Evolutionary conservation across 1,140 invertebrate species (phyloP).

Genomic region (Platyscapa corneri): DNA sequence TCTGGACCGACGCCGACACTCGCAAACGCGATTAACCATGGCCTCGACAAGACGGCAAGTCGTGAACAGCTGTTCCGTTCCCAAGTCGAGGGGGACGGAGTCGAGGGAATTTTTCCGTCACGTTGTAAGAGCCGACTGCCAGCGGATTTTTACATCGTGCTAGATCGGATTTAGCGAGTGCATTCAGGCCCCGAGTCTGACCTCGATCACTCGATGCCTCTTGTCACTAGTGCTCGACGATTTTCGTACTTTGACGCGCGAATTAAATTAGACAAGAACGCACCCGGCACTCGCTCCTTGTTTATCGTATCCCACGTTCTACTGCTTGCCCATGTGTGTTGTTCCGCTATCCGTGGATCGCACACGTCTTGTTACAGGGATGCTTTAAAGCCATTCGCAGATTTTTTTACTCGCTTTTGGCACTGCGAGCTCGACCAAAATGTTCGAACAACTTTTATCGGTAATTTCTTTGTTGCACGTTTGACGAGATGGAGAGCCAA

Average conservation of each 20-base stretch:
- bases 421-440: neutral
- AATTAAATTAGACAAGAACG: too few species aligned
- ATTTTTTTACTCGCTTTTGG: too few species aligned
- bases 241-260: too few species aligned
- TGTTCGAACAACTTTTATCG: neutral
- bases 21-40: slow-evolving; percentile 28
- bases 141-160: neutral
- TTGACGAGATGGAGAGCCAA: neutral
- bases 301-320: too few species aligned
- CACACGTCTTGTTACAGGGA: neutral
- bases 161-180: too few species aligned
- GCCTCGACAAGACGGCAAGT: neutral
- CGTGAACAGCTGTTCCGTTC: neutral
- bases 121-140: too few species aligned
- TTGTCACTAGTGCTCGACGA: too few species aligned
- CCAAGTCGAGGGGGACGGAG: neutral
- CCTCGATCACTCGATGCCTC: too few species aligned
- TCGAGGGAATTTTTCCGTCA: neutral
- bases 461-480: neutral
- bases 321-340: too few species aligned
- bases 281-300: too few species aligned
- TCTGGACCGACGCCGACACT: neutral
- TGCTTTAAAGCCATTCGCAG: too few species aligned
- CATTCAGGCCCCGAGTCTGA: too few species aligned
- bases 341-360: neutral